Evolutionary conservation across 2,888 invertebrate species (phyloP).

Genomic region (Sminthurides aquaticus): DNA sequence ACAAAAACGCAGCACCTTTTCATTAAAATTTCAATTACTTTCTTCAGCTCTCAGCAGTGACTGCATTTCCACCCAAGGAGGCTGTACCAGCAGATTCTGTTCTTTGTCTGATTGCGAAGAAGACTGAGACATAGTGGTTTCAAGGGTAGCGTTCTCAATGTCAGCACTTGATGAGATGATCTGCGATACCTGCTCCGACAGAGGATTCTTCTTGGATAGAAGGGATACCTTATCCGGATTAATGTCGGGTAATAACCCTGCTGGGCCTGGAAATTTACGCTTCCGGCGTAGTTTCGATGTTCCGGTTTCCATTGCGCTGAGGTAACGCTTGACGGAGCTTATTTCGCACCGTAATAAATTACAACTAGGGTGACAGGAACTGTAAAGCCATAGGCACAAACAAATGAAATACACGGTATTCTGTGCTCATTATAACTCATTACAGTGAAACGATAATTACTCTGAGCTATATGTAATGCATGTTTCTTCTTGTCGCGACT

Average conservation of each 20-base stretch:
- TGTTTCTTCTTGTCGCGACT: too few relatives aligned
- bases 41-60: not conserved
- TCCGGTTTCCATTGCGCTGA: not conserved
- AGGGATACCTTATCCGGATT: conserved; percentile 13
- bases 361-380: not conserved
- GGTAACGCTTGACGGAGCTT: not conserved
- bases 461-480: too few relatives aligned
- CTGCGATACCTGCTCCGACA: conserved; percentile 21
- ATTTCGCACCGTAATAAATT: not conserved
- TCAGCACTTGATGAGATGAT: conserved; percentile 17
- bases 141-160: not conserved
- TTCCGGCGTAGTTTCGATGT: conserved; percentile 16
- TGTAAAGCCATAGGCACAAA: not conserved
- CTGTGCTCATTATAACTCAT: too few relatives aligned
- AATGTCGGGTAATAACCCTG: conserved; percentile 33
- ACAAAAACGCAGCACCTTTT: not conserved
- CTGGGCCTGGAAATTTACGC: conserved; percentile 36
- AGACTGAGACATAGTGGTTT: not conserved
- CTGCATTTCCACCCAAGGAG: conserved; percentile 6
- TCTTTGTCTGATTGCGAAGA: conserved; percentile 7
- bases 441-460: too few relatives aligned
- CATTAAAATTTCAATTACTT: not conserved
- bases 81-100: not conserved
- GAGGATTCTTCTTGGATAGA: conserved; percentile 17
- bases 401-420: too few relatives aligned